A percentile compares a stretch with the other conserved stretches of the same genome.
These are phyloP conservation scores for Drosophila orosa DNA, from an alignment of 1,140 invertebrate genomes.

Conservation along the genomic window DNA sequence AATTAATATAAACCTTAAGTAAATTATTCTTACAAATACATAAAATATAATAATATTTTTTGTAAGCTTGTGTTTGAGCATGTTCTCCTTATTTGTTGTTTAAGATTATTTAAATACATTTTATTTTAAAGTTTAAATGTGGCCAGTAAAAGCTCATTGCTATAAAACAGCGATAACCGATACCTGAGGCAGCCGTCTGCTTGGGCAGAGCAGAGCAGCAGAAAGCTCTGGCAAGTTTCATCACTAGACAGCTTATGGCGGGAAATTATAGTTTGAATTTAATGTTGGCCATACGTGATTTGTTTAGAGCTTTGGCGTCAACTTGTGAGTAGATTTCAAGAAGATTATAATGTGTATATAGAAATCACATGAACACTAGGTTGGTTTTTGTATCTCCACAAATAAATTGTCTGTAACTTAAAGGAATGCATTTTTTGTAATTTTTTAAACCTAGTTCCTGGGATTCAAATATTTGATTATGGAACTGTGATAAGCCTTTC, in stretches of 20 bases:
- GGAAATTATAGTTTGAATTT: background rate
- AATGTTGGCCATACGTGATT: background rate
- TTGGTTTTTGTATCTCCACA: background rate
- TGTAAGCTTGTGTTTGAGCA: background rate
- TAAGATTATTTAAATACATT: background rate
- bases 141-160: background rate
- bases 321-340: background rate
- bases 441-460: background rate
- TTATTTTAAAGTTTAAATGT: background rate
- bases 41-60: background rate
- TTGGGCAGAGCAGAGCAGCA: background rate
- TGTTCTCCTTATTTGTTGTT: rapidly evolving
- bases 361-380: background rate
- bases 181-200: background rate
- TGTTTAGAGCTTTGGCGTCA: background rate
- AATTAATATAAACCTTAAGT: background rate
- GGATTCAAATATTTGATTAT: background rate
- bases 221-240: background rate
- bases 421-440: background rate
- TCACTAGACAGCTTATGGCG: background rate
- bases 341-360: background rate
- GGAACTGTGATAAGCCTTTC: background rate
- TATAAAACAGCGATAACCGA: background rate
- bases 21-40: background rate
- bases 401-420: background rate